phyloP scores from a whole-genome alignment of 2,113 vertebrate genomes.

The Pterocles burchelli region DNA sequence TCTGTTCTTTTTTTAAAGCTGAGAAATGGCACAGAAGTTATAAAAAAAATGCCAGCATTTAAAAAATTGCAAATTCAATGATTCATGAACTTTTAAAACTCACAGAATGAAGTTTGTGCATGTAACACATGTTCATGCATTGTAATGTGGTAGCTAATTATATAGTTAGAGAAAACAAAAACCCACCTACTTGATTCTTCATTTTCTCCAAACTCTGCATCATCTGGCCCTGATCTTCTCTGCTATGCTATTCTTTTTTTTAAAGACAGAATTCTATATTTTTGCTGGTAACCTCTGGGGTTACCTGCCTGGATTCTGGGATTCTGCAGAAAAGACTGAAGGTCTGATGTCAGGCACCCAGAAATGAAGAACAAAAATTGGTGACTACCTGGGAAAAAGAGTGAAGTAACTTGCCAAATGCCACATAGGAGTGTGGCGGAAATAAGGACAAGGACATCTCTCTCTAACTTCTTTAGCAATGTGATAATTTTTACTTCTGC shows the following conservation, averaged over 20 bases:
- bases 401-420: neutral
- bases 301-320: neutral
- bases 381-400: neutral
- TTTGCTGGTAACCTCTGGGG: neutral
- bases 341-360: neutral
- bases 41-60: fast-evolving
- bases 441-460: neutral
- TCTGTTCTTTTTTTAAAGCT: neutral
- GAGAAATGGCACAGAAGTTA: neutral
- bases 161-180: neutral
- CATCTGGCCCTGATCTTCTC: neutral
- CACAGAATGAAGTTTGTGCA: neutral
- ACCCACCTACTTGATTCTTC: neutral
- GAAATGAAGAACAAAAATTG: neutral
- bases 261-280: neutral
- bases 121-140: neutral
- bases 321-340: neutral
- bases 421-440: neutral
- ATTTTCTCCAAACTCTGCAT: neutral
- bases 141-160: neutral
- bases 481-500: neutral
- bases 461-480: neutral
- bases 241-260: neutral
- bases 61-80: neutral
- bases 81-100: neutral